phyloP scores from a whole-genome alignment of 2,797 vertebrate species.

The Clarias fuscus region DNA sequence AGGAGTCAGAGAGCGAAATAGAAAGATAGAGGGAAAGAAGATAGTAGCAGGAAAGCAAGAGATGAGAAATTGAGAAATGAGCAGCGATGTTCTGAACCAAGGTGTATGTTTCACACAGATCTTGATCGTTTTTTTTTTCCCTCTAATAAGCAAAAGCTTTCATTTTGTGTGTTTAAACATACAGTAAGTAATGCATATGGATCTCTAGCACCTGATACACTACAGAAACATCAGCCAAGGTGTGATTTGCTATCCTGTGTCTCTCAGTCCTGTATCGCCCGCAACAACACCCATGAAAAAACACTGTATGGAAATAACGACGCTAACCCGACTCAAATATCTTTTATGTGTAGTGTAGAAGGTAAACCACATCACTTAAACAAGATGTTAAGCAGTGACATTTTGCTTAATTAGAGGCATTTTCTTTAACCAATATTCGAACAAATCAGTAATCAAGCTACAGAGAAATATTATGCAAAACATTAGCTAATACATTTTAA shows the following conservation, averaged over 20 bases:
- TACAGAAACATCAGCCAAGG: neutral
- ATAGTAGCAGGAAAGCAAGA: neutral
- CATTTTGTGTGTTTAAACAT: neutral
- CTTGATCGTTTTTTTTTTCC: neutral
- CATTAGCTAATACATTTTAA: no score
- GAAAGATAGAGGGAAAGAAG: constrained; percentile 4
- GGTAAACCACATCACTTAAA: neutral
- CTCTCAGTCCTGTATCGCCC: neutral
- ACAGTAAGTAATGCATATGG: neutral
- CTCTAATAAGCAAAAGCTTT: neutral
- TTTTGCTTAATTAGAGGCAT: neutral
- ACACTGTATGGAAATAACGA: neutral
- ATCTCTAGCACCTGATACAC: neutral
- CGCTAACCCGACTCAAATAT: neutral
- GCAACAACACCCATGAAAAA: neutral
- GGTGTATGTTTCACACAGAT: neutral
- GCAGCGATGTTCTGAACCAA: neutral
- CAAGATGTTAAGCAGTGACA: neutral
- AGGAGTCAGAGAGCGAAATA: constrained; percentile 20
- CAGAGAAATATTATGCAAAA: no score
- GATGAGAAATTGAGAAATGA: neutral
- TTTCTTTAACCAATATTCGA: no score
- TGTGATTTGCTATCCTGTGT: neutral
- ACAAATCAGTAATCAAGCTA: no score
- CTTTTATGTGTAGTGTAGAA: neutral